Conservation (phyloP, 2,888 invertebrate genomes). For the Erannis defoliaria region DNA sequence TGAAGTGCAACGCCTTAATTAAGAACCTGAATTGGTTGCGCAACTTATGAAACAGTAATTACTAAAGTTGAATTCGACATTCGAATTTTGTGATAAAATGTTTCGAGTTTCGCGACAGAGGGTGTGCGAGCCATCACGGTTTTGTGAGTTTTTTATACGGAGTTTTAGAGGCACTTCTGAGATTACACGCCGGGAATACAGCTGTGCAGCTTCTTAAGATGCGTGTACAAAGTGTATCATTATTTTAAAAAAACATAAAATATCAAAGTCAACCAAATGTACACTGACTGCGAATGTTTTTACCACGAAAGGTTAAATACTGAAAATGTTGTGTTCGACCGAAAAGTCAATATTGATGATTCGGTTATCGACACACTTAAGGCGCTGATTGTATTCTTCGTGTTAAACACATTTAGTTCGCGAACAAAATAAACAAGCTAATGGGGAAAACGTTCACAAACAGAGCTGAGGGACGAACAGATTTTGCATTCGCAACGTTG, state of each 20-base stretch:
- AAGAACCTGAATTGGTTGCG: conserved; percentile 26
- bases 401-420: background rate
- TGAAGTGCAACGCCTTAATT: conserved; percentile 28
- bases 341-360: no score
- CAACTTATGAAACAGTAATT: conserved; percentile 33
- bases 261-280: no score
- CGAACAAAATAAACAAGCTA: no score
- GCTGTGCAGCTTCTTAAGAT: conserved; percentile 22
- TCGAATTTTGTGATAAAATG: conserved; percentile 21
- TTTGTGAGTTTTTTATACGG: conserved; percentile 39
- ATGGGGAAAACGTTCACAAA: no score
- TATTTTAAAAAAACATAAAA: no score
- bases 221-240: background rate
- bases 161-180: conserved; percentile 47
- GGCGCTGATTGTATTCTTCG: no score
- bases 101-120: conserved; percentile 21
- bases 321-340: no score
- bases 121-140: conserved; percentile 38
- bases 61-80: conserved; percentile 31
- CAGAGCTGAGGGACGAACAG: no score
- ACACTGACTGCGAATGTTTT: no score
- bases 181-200: conserved; percentile 43
- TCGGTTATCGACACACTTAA: no score
- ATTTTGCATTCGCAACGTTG: no score
- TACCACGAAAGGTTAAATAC: no score